Conservation (phyloP, 2,888 invertebrate genomes). For the Lypha dubia region DNA sequence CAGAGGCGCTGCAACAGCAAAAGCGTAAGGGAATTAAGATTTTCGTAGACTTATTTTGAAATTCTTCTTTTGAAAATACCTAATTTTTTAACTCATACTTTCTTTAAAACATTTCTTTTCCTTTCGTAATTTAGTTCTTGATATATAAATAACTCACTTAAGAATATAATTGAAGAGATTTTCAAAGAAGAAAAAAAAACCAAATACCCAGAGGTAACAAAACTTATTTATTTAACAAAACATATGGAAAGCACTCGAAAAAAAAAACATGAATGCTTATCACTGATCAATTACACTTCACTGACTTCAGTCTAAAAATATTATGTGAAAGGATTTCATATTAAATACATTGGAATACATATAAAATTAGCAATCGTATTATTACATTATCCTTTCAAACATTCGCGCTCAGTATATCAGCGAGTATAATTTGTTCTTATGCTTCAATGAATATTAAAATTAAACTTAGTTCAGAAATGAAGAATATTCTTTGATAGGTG, state of each 20-base stretch:
- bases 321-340: conserved; percentile 11
- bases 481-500: no score
- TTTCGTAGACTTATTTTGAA: no score
- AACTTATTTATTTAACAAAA: background rate
- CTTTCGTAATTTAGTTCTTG: no score
- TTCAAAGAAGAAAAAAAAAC: no score
- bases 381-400: background rate
- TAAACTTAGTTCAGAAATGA: background rate
- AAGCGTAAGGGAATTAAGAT: no score
- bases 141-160: no score
- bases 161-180: no score
- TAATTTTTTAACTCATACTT: no score
- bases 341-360: background rate
- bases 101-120: no score
- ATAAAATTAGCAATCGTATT: background rate
- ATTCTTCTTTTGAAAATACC: no score
- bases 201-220: no score
- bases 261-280: background rate
- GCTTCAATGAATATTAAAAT: conserved; percentile 16
- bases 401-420: background rate
- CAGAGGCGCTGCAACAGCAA: no score
- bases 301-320: background rate
- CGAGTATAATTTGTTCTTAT: background rate
- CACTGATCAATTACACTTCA: conserved; percentile 8
- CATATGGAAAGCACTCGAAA: background rate